A percentile compares a stretch with the other conserved stretches of the same genome.
phyloP scores from a whole-genome alignment of 2,113 vertebrate species.

The Sclerurus mexicanus region DNA sequence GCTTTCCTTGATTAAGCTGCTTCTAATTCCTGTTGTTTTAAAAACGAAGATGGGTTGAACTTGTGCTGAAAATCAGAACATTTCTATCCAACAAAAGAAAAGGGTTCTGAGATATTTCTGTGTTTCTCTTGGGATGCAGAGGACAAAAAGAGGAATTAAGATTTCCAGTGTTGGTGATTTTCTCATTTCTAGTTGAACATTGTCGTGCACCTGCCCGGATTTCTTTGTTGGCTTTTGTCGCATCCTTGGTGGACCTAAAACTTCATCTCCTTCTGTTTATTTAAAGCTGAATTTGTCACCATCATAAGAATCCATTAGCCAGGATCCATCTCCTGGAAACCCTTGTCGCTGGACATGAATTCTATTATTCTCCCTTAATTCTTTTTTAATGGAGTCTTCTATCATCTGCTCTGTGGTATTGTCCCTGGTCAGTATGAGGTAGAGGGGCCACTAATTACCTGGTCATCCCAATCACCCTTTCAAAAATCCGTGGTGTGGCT shows the following conservation, averaged over 20 bases:
- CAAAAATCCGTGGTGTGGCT: background rate
- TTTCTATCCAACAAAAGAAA: background rate
- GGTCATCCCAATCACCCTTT: background rate
- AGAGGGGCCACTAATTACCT: slow-evolving; percentile 19
- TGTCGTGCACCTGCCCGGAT: rapidly evolving
- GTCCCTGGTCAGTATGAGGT: background rate
- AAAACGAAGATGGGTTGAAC: background rate
- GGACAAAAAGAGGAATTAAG: background rate
- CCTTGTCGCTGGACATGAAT: background rate
- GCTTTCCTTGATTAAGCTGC: background rate
- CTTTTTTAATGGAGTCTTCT: slow-evolving; percentile 7
- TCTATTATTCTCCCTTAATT: slow-evolving; percentile 12
- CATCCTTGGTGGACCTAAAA: background rate
- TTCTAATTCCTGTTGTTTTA: background rate
- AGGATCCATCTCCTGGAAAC: background rate
- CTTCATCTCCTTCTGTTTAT: background rate
- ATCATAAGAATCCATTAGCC: background rate
- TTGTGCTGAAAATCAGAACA: background rate
- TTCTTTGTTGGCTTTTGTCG: background rate
- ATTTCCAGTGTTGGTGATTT: rapidly evolving
- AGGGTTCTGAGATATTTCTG: background rate
- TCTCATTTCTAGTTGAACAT: background rate
- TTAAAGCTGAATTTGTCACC: background rate
- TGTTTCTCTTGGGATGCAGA: background rate
- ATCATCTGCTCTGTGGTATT: background rate